These are phyloP conservation scores for Anthophora plumipes DNA, from an alignment of 2,888 invertebrate species.

Conservation along the genomic window DNA sequence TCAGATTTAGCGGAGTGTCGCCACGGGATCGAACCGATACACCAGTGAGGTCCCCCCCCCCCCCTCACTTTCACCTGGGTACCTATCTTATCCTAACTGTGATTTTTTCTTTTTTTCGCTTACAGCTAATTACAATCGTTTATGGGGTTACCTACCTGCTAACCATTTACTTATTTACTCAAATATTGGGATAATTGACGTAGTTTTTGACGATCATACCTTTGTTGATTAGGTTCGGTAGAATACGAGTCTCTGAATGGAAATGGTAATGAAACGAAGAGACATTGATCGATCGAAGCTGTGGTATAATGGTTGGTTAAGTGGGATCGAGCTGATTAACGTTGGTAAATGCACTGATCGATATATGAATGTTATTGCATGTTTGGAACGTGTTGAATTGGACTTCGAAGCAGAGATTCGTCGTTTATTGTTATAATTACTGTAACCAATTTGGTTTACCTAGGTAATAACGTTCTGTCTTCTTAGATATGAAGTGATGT, in stretches of 20 bases:
- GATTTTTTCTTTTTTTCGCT: conserved; percentile 30
- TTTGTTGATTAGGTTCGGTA: neutral
- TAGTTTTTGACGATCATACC: neutral
- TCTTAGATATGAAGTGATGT: too few species aligned
- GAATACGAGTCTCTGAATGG: neutral
- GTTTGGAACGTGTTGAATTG: neutral
- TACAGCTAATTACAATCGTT: conserved; percentile 20
- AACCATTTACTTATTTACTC: neutral
- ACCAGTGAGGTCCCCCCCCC: conserved; percentile 3
- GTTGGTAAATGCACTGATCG: neutral
- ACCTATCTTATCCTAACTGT: conserved; percentile 49
- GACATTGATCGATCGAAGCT: neutral
- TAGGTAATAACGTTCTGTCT: too few species aligned
- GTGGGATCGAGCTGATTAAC: neutral
- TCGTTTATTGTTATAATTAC: neutral
- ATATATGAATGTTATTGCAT: neutral
- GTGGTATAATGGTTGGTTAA: neutral
- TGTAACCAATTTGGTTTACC: neutral
- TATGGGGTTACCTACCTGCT: neutral
- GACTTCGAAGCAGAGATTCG: too few species aligned
- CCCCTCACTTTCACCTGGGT: conserved; percentile 12
- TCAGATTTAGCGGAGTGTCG: conserved; percentile 79
- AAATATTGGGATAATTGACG: conserved; percentile 4
- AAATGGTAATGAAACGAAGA: neutral
- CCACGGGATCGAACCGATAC: conserved; percentile 68